Conservation (phyloP, 2,888 invertebrate genomes). For the Tanytarsus gracilentus region DNA sequence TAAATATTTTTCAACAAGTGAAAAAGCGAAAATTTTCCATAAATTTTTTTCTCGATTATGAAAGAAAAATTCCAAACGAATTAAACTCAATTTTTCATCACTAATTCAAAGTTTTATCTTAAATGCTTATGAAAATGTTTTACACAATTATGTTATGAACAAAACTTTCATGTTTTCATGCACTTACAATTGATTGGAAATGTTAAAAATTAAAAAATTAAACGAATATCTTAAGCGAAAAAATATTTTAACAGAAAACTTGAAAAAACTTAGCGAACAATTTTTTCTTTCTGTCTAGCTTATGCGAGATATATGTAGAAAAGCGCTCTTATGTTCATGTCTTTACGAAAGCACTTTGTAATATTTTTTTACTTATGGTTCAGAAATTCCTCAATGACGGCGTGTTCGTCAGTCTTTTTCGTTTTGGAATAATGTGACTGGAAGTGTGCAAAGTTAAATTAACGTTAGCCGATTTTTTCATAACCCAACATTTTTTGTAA, state of each 20-base stretch:
- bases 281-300: background rate
- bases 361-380: constrained; percentile 3
- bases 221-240: background rate
- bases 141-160: background rate
- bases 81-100: background rate
- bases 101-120: background rate
- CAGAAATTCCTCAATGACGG: constrained; percentile 14
- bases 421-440: background rate
- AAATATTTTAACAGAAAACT: background rate
- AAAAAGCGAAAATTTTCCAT: background rate
- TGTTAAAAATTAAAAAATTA: constrained; percentile 13
- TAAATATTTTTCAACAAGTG: background rate
- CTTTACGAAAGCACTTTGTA: no score
- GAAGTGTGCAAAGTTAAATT: background rate
- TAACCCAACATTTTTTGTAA: no score
- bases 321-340: no score
- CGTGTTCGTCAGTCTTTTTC: background rate
- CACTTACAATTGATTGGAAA: constrained; percentile 15
- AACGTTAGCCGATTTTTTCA: background rate
- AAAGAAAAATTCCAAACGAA: background rate
- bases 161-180: background rate
- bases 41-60: background rate
- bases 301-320: background rate
- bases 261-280: background rate
- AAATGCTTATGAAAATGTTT: background rate